Base-by-base conservation (phyloP, 2,888 invertebrate genomes). In the Anticlea derivata region DNA sequence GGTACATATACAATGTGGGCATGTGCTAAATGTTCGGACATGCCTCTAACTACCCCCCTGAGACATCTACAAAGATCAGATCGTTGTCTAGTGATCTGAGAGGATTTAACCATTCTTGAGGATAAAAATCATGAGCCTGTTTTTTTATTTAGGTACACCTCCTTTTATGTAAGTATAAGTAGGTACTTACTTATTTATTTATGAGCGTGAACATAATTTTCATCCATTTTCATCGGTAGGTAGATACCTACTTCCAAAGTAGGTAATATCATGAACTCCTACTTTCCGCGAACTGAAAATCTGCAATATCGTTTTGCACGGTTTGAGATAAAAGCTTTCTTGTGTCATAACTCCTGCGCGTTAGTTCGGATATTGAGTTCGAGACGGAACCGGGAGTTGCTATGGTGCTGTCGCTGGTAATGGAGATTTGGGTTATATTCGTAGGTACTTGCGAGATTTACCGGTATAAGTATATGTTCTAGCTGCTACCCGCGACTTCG, bases 321-420 rank as follows among this genome's bases (percentile, higher is more conserved):
- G 68, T 62, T 61, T 43, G 69, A 73, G 78, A 75, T 81, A 80
- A 80, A 81, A 81, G 80, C 78, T 70, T 81, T 81, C 70, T 68
- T 75, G 70, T 81, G 80, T 81, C 74, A 76, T 77, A 80, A 73
- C 70, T 76, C 62, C 57, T 48, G 59, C 60, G 61, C 58, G 63
- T 59, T 64, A 63, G 65, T 65, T 63, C 60, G 66, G 65, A 68
- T 73, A 68, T 68, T 55, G 71, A 73, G 70, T 67, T 66, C 52
- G 50, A 63, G 70, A 47, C 38, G 54, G 31, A 7, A 26, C 27
- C 29, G 20, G 6, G 7, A 26, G 22, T 35, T 41, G 17, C 41
- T 23, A 41, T 30, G 17, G 10, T 31, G 35, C 40, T 35, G 12
- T 46, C 20, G 35, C 46, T 46, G 35, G 22, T 52, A 52, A 46